phyloP scores from a whole-genome alignment of 2,113 vertebrate species.

The Corythoichthys haematopterus region DNA sequence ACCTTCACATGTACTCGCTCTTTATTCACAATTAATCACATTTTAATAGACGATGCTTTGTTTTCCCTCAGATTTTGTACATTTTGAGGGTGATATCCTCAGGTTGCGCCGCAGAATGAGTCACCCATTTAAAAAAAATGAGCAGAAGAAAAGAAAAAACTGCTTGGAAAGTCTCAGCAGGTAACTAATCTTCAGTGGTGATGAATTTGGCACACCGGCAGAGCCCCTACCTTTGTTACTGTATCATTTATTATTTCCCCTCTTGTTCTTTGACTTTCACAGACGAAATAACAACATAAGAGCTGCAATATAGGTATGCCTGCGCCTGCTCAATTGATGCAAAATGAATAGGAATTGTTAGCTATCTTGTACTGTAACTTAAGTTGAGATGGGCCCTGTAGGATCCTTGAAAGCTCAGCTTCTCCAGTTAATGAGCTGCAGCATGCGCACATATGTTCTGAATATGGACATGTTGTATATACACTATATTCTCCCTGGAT shows the following conservation, averaged over 20 bases:
- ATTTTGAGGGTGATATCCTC: constrained; percentile 37
- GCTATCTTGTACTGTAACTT: constrained; percentile 33
- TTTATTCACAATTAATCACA: constrained; percentile 17
- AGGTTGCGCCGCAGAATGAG: constrained; percentile 30
- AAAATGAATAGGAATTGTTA: constrained; percentile 56
- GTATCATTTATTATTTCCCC: constrained; percentile 24
- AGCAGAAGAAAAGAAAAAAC: constrained; percentile 25
- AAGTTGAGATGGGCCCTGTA: constrained; percentile 29
- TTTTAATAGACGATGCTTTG: constrained; percentile 23
- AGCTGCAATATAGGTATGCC: constrained; percentile 19
- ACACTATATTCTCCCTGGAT: constrained; percentile 6
- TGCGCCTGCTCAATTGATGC: constrained; percentile 28
- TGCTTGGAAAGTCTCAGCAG: constrained; percentile 31
- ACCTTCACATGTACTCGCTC: constrained; percentile 1
- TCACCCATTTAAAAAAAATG: constrained; percentile 36
- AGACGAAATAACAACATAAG: constrained; percentile 30
- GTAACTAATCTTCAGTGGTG: constrained; percentile 40
- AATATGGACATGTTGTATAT: neutral
- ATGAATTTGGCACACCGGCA: constrained; percentile 41
- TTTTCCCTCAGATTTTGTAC: constrained; percentile 30
- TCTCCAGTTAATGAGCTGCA: constrained; percentile 46
- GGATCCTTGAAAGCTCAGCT: constrained; percentile 32
- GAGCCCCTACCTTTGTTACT: constrained; percentile 48
- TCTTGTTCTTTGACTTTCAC: constrained; percentile 16
- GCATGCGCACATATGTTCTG: neutral